A percentile compares a stretch with the other conserved stretches of the same genome.
Conservation (phyloP, 2,113 vertebrate genomes). For the Chelonoidis abingdonii region DNA sequence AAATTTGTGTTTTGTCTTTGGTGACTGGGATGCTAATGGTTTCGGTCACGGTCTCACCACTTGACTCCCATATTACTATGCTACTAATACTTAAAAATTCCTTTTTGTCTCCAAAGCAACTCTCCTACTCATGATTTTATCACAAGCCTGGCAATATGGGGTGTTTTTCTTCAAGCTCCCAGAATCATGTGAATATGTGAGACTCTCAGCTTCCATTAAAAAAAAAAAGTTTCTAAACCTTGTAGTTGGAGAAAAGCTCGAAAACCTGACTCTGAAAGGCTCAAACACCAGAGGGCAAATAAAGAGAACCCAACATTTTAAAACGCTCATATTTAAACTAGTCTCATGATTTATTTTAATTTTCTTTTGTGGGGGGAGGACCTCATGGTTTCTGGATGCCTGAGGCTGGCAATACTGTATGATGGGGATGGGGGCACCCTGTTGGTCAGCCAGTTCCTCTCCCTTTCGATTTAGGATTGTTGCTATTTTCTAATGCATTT, state of each 20-base stretch:
- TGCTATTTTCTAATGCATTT: not conserved
- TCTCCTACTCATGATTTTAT: not conserved
- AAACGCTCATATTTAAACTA: not conserved
- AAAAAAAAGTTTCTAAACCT: not conserved
- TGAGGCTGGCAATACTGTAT: not conserved
- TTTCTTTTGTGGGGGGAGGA: not conserved
- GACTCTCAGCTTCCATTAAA: not conserved
- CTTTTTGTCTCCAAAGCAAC: not conserved
- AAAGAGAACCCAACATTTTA: not conserved
- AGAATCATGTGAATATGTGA: not conserved
- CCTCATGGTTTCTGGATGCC: not conserved
- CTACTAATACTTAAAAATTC: not conserved
- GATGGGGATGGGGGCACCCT: not conserved
- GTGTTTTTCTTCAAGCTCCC: not conserved
- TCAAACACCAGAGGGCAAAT: not conserved
- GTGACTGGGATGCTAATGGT: not conserved
- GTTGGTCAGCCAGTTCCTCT: not conserved
- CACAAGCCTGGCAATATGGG: not conserved
- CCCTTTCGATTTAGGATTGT: not conserved
- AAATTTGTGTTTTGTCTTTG: not conserved
- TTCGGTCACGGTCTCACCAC: not conserved
- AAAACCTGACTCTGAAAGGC: not conserved
- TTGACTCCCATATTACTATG: not conserved
- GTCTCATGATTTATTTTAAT: not conserved
- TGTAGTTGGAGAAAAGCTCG: not conserved